A percentile compares a stretch with the other conserved stretches of the same genome.
These are phyloP conservation scores for Simalia tracyae DNA, from an alignment of 2,797 vertebrate species.

Conservation along the genomic window DNA sequence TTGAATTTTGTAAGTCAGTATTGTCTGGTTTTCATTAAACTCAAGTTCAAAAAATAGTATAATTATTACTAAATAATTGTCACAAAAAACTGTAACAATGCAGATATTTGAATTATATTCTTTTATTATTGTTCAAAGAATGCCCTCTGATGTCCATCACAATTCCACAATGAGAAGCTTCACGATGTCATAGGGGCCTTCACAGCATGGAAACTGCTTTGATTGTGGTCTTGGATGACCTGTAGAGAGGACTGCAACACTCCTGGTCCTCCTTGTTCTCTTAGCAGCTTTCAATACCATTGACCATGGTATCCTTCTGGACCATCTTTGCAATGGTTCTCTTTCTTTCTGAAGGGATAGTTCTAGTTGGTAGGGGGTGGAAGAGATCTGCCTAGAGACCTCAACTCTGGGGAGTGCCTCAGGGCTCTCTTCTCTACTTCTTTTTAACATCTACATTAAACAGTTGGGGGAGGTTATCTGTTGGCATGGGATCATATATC, in stretches of 20 bases:
- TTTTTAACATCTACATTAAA: too few relatives aligned
- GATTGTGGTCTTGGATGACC: background rate
- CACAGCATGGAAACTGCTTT: background rate
- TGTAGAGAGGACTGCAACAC: background rate
- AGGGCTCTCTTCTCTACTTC: too few relatives aligned
- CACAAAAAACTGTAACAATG: background rate
- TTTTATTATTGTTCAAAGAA: background rate
- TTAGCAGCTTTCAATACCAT: background rate
- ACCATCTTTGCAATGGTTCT: background rate
- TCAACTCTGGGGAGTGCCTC: too few relatives aligned
- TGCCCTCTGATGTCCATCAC: background rate
- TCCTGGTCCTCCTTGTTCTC: background rate
- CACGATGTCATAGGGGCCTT: background rate
- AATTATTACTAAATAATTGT: background rate
- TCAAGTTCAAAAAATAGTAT: background rate
- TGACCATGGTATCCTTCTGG: background rate
- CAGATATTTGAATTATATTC: background rate
- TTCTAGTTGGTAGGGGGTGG: background rate
- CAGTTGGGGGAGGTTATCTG: too few relatives aligned
- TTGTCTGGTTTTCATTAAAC: background rate
- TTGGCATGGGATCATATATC: too few relatives aligned
- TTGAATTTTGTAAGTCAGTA: background rate
- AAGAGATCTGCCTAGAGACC: too few relatives aligned
- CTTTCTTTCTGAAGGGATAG: background rate
- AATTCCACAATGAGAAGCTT: background rate